Conservation (phyloP, 1,140 invertebrate genomes). For the Caenorhabditis remanei region DNA sequence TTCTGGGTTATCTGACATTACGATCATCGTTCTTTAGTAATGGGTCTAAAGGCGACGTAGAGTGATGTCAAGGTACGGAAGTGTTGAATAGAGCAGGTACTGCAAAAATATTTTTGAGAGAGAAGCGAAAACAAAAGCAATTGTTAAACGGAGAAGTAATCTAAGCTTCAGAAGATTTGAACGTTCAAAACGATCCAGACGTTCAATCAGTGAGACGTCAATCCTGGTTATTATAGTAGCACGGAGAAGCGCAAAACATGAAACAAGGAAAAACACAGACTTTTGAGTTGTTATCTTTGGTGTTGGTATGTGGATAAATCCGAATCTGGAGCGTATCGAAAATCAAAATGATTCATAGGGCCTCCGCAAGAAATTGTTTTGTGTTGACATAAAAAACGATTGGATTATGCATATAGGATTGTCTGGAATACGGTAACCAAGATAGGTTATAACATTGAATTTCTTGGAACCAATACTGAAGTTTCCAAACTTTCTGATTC, state of each 20-base stretch:
- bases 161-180: too few relatives aligned
- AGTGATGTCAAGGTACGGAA: slow-evolving; percentile 40
- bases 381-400: too few relatives aligned
- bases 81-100: neutral
- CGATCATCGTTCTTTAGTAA: neutral
- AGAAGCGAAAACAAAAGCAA: neutral
- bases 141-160: neutral
- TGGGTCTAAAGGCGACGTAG: neutral
- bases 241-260: neutral
- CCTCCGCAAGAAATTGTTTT: too few relatives aligned
- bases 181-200: too few relatives aligned
- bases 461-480: too few relatives aligned
- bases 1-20: slow-evolving; percentile 14
- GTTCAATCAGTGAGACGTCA: neutral
- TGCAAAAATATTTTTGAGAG: neutral
- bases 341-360: neutral
- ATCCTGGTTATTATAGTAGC: neutral
- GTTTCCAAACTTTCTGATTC: neutral
- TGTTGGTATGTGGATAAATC: slow-evolving; percentile 14
- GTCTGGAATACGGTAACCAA: too few relatives aligned
- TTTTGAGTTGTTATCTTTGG: slow-evolving; percentile 1
- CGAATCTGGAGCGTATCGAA: neutral
- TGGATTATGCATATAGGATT: too few relatives aligned
- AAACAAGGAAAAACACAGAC: slow-evolving; percentile 13
- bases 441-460: too few relatives aligned